phyloP scores from a whole-genome alignment of 2,113 vertebrate species.

The Bos taurus region DNA sequence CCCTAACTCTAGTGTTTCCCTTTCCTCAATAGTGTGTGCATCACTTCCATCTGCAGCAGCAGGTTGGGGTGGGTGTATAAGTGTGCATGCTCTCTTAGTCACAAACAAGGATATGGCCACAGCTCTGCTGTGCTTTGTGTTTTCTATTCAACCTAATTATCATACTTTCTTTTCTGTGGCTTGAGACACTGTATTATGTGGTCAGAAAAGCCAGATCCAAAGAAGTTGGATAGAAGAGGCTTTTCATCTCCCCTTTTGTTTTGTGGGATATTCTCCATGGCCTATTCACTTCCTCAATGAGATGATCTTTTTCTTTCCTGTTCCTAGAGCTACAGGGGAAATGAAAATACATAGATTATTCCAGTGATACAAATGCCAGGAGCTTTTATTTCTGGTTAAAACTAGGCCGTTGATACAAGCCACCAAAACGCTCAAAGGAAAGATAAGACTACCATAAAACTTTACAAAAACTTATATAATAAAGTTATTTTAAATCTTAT shows the following conservation, averaged over 20 bases:
- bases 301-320: neutral
- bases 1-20: neutral
- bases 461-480: neutral
- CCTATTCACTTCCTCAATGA: neutral
- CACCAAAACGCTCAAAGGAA: neutral
- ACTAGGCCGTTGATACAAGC: neutral
- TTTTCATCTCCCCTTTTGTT: neutral
- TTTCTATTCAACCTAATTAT: neutral
- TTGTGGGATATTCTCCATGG: neutral
- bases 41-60: neutral
- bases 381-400: neutral
- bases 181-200: neutral
- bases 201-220: neutral
- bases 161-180: neutral
- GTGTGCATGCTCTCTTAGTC: neutral
- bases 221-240: neutral
- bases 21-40: neutral
- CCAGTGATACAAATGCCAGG: neutral
- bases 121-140: neutral
- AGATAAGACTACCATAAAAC: neutral
- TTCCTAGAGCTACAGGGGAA: neutral
- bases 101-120: neutral
- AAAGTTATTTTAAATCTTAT: neutral
- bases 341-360: neutral
- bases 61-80: neutral